Evolutionary conservation across 2,797 vertebrate genomes (phyloP).

Genomic region (Macrochelys suwanniensis): DNA sequence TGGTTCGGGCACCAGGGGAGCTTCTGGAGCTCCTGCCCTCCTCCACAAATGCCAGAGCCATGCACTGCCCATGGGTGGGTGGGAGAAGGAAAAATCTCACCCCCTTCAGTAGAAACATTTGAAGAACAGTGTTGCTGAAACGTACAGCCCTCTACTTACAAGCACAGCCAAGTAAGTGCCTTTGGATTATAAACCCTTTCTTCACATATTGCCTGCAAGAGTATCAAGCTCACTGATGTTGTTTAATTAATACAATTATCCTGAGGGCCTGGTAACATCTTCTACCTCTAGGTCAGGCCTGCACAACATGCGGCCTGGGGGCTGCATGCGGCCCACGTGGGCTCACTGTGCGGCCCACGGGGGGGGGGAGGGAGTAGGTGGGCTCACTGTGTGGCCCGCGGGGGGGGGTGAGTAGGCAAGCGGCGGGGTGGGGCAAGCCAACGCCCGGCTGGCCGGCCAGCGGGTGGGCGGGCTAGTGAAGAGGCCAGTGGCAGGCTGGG

Average conservation of each 20-base stretch:
- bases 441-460: no score
- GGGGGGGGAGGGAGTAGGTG: no score
- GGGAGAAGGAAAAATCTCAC: neutral
- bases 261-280: neutral
- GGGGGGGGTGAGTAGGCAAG: no score
- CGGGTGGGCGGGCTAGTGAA: no score
- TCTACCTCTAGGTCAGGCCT: neutral
- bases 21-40: neutral
- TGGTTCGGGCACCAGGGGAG: neutral
- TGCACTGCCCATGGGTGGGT: fast-evolving
- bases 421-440: no score
- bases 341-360: no score
- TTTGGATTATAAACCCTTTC: neutral
- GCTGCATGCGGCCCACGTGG: no score
- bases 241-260: fast-evolving
- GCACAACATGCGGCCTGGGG: no score
- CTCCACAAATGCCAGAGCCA: no score
- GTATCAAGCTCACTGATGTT: neutral
- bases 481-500: no score
- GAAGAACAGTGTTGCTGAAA: neutral
- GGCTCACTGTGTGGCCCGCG: no score
- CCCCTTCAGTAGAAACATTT: neutral
- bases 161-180: neutral
- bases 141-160: neutral
- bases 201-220: neutral